Evolutionary conservation across 2,888 invertebrate species (phyloP), one percentile per base, ranked within the genome.

Genomic region (Meandrusa payeni): DNA sequence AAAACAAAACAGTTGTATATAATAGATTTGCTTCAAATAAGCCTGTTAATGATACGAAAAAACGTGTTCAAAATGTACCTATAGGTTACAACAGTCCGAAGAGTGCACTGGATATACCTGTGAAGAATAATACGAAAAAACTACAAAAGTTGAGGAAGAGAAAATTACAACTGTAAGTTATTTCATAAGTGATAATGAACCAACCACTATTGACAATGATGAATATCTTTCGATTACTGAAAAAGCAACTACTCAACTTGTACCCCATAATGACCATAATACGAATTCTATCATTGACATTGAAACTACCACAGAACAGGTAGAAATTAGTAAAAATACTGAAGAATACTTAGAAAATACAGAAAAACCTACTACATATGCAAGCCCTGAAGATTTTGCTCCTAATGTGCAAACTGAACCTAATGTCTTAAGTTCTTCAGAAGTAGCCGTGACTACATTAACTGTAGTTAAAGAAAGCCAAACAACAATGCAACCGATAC

Each of bases 41-140:
- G 53, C 65, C 76, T 7, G 51, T 59, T 3, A 64, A 65, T 52
- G 73, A 75, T 38, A 69, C 63, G 5, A 81, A 80, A 26, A 86
- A 77, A 52, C 73, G 87, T 5, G 79, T 85, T 0, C 81, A 80
- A 61, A 87, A 87, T 51, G 76, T 87, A 5, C 85, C 86, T 5
- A 57, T 70, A 32, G 87, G 82, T 13, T 86, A 86, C 38, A 74
- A 58, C 41, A 48, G 51, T 27, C 64, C 76, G 33, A 63, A 62
- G 47, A 12, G 45, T 10, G 36, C 47, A 11, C 54, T 34, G 43
- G 49, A 32, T 38, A 23, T 29, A 7, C 11, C 38, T 17, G 4
- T 39, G 17, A 54, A 49, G 6, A 64, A 59, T 52, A 52, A 44
- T 37, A 57, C 53, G 28, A 51, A 53, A 47, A 49, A 2, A 34